Evolutionary conservation across 2,888 invertebrate genomes (phyloP).

Genomic region (Mesorhabditis sp.): DNA sequence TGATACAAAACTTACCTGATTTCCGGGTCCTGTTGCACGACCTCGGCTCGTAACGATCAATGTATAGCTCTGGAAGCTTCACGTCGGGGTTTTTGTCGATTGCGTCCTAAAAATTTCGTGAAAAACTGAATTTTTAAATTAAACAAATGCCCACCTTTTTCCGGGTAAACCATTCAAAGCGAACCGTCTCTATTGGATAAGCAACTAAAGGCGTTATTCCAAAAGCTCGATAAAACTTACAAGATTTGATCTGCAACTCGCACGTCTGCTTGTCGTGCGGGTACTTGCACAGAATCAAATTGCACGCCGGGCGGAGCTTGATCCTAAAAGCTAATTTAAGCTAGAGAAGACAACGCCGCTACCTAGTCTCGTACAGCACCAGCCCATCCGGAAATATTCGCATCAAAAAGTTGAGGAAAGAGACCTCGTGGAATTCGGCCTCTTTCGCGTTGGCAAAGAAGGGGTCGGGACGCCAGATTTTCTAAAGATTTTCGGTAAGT

Average conservation of each 20-base stretch:
- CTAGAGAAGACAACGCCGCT: neutral
- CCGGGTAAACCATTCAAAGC: conserved; percentile 56
- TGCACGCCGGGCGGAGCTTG: conserved; percentile 55
- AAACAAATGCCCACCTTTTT: conserved; percentile 27
- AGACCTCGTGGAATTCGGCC: conserved; percentile 57
- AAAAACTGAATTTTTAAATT: conserved; percentile 10
- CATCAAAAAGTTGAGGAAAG: conserved; percentile 57
- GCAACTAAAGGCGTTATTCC: conserved; percentile 46
- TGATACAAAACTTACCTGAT: conserved; percentile 29
- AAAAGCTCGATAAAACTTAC: conserved; percentile 28
- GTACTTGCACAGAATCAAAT: conserved; percentile 57
- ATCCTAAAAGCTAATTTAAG: conserved; percentile 35
- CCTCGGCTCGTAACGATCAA: conserved; percentile 47
- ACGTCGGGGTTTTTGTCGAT: conserved; percentile 57
- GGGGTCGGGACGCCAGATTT: conserved; percentile 53
- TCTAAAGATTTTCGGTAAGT: conserved; percentile 39
- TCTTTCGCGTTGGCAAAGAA: conserved; percentile 58
- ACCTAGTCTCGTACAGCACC: conserved; percentile 56
- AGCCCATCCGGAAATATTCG: conserved; percentile 55
- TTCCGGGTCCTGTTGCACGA: conserved; percentile 43
- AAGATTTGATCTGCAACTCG: conserved; percentile 54
- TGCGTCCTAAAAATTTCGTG: conserved; percentile 32
- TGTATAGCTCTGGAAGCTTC: conserved; percentile 55
- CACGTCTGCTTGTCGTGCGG: conserved; percentile 57
- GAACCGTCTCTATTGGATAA: conserved; percentile 55